Conservation (phyloP, 2,797 vertebrate genomes). For the Chrysocyon brachyurus region DNA sequence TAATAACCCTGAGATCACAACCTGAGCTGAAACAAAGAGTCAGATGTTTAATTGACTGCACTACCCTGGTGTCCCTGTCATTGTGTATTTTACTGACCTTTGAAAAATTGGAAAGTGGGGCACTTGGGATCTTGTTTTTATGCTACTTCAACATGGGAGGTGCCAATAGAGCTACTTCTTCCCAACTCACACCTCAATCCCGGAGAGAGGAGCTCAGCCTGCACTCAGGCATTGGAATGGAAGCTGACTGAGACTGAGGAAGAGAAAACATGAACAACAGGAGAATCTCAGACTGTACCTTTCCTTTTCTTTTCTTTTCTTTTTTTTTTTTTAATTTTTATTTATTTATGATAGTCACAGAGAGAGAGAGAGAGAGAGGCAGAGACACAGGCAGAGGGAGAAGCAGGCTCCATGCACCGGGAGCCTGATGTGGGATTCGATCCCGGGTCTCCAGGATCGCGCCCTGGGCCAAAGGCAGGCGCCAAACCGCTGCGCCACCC, state of each 20-base stretch:
- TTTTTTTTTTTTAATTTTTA: too few species aligned
- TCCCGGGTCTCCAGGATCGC: too few species aligned
- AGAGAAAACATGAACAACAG: not conserved
- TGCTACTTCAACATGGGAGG: not conserved
- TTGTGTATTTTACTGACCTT: constrained; percentile 19
- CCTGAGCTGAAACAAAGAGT: not conserved
- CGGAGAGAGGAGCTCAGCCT: not conserved
- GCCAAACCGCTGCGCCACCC: too few species aligned
- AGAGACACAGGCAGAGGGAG: too few species aligned
- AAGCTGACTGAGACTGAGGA: not conserved
- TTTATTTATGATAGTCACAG: too few species aligned
- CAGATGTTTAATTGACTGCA: not conserved
- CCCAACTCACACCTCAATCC: not conserved
- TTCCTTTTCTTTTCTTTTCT: not conserved
- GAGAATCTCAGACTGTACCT: not conserved
- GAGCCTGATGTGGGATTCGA: too few species aligned
- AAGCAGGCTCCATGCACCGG: too few species aligned
- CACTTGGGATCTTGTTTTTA: not conserved
- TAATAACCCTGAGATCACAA: not conserved
- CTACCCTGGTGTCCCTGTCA: not conserved
- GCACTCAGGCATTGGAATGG: not conserved
- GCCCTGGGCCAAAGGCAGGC: too few species aligned
- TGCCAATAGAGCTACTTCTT: not conserved
- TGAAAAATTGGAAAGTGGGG: not conserved
- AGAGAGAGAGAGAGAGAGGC: too few species aligned